These are phyloP conservation scores for Mechanitis messenoides DNA, from an alignment of 2,888 invertebrate genomes.

Conservation along the genomic window DNA sequence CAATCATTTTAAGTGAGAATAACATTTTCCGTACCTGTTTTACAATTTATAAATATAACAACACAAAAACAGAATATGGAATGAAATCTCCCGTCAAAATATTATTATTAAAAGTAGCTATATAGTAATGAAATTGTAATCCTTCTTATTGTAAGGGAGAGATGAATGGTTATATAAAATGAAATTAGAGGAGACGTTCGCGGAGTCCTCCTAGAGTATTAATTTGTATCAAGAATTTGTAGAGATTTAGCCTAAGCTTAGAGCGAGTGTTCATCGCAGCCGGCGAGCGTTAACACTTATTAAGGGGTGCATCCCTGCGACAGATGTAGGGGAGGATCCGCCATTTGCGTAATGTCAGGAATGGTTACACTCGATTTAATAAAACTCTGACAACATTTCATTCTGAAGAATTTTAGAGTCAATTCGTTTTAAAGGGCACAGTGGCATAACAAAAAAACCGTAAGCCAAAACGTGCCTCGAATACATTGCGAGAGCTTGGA, in stretches of 20 bases:
- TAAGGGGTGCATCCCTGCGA: slow-evolving; percentile 76
- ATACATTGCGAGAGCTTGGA: slow-evolving; percentile 73
- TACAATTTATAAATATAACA: neutral
- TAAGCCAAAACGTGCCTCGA: slow-evolving; percentile 73
- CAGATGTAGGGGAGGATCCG: slow-evolving; percentile 75
- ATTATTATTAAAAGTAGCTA: neutral
- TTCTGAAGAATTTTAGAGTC: slow-evolving; percentile 76
- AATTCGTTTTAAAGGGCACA: slow-evolving; percentile 74
- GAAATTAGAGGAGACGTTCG: slow-evolving; percentile 67
- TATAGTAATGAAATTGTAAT: slow-evolving; percentile 3
- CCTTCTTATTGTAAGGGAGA: slow-evolving; percentile 25
- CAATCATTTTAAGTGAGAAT: slow-evolving; percentile 1
- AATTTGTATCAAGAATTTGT: slow-evolving; percentile 77
- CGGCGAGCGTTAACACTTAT: slow-evolving; percentile 76
- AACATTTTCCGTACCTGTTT: neutral
- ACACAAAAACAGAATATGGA: slow-evolving; percentile 32
- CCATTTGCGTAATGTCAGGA: slow-evolving; percentile 76
- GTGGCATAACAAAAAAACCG: slow-evolving; percentile 72
- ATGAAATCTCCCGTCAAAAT: neutral
- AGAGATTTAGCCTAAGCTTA: slow-evolving; percentile 73
- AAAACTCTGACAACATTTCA: slow-evolving; percentile 75
- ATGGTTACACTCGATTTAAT: slow-evolving; percentile 77
- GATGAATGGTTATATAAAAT: slow-evolving; percentile 53
- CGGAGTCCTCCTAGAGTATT: slow-evolving; percentile 63
- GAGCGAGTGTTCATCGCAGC: slow-evolving; percentile 70